A percentile compares a stretch with the other conserved stretches of the same genome.
Conservation (phyloP, 2,797 vertebrate genomes). For the Ficedula albicollis region DNA sequence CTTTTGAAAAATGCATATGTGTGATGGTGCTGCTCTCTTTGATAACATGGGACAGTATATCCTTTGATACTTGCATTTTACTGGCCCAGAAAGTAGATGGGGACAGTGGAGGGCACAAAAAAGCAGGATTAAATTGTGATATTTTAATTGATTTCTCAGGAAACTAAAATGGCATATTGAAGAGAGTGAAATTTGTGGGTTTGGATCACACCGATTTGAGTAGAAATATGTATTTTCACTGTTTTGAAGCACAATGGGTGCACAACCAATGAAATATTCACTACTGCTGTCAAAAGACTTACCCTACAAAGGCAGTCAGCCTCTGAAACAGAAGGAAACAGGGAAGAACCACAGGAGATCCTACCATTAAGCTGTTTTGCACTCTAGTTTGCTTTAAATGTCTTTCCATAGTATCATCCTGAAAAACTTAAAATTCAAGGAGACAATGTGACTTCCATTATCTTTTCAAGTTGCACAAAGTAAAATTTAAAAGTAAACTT, state of each 20-base stretch:
- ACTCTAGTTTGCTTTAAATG: not conserved
- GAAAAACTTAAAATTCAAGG: not conserved
- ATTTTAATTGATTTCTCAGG: not conserved
- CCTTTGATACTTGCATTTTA: not conserved
- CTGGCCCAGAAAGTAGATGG: not conserved
- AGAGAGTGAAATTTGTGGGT: not conserved
- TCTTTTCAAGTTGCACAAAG: not conserved
- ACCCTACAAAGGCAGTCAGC: not conserved
- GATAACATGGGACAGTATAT: not conserved
- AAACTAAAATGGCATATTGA: not conserved
- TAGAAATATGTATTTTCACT: not conserved
- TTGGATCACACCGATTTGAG: not conserved
- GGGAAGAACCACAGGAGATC: not conserved
- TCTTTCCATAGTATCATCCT: not conserved
- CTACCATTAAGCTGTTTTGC: not conserved
- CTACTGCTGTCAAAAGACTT: not conserved
- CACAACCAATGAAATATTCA: not conserved
- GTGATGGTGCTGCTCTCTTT: not conserved
- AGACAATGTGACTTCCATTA: not conserved
- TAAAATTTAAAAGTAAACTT: not conserved
- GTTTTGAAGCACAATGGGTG: not conserved
- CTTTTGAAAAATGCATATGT: not conserved
- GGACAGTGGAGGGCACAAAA: not conserved
- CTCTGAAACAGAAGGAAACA: not conserved
- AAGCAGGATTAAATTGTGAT: not conserved